Evolutionary conservation across 2,888 invertebrate genomes (phyloP), one percentile per base, ranked within the genome.

Genomic region (Eupeodes luniger): DNA sequence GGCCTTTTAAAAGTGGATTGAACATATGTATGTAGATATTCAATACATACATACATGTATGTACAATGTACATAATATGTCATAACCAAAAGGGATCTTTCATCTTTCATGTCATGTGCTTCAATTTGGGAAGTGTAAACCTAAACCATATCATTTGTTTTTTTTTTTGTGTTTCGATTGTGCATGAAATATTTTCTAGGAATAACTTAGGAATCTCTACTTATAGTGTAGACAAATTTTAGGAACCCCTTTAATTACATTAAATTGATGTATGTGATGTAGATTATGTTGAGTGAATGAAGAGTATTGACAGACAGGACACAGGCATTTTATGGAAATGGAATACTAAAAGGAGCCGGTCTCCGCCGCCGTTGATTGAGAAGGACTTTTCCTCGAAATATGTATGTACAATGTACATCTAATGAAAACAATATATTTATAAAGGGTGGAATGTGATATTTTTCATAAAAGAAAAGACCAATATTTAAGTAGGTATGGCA

Each of bases 221-320:
- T 12, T 53, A 10, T 57, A 9, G 10, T 36, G 14, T 34, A 47
- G 47, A 36, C 9, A 53, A 19, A 10, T 66, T 49, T 69, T 70
- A 40, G 55, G 70, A 55, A 55, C 55, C 70, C 70, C 55, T 70
- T 70, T 70, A 70, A 70, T 70, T 70, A 69, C 12, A 62, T 12
- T 36, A 61, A 14, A 16, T 64, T 44, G 40, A 53, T 9, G 53
- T 53, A 16, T 6, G 3, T 44, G 44, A 44, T 44, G 19, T 34
- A 59, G 2, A 12, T 57, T 64, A 12, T 55, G 55, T 36, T 70
- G 53, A 70, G 16, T 55, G 55, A 70, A 70, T 70, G 70, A 12
- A 7, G 51, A 55, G 36, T 70, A 70, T 70, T 70, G 70, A 70
- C 40, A 70, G 70, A 70, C 69, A 69, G 40, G 69, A 55, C 55